phyloP scores from a whole-genome alignment of 1,140 invertebrate genomes.

The silkworm (Bombyx mori) region ASM3026992v2 NC_085131.1:5908001-5908500 shows the following conservation, averaged over 20 bases:
- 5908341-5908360: too few species aligned
- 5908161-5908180: constrained; percentile 30
- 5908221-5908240: constrained; percentile 16
- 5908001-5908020: too few species aligned
- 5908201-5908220: constrained; percentile 50
- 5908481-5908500: constrained; percentile 43
- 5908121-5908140: constrained; percentile 44
- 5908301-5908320: too few species aligned
- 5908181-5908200: constrained; percentile 51
- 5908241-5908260: not conserved
- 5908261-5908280: too few species aligned
- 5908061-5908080: not conserved
- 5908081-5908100: not conserved
- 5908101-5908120: constrained; percentile 14
- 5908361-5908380: too few species aligned
- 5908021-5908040: too few species aligned
- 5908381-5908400: too few species aligned
- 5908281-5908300: too few species aligned
- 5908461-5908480: not conserved
- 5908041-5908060: too few species aligned
- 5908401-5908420: too few species aligned
- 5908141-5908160: constrained; percentile 48
- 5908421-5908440: too few species aligned
- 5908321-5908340: too few species aligned
- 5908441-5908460: not conserved